Conservation (phyloP, 2,797 vertebrate species). For the Enteromius fasciolatus region DNA sequence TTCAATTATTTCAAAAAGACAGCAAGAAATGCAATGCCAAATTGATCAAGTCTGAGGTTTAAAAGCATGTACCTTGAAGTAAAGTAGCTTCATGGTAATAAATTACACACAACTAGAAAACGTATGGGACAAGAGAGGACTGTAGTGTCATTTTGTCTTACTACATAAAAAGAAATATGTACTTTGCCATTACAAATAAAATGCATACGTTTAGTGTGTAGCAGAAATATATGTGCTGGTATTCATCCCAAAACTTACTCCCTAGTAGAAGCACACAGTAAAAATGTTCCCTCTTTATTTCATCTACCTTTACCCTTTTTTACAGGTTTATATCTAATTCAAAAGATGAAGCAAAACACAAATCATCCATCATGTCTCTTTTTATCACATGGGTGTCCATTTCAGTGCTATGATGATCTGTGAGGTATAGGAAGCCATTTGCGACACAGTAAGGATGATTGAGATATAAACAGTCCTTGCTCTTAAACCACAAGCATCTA, state of each 20-base stretch:
- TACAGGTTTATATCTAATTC: conserved; percentile 13
- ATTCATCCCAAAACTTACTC: neutral
- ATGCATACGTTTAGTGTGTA: neutral
- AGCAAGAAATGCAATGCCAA: neutral
- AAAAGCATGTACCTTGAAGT: neutral
- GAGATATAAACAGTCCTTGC: conserved; percentile 44
- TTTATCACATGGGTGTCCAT: conserved; percentile 22
- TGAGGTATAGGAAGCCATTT: conserved; percentile 34
- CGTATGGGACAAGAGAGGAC: neutral
- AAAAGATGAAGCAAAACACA: conserved; percentile 27
- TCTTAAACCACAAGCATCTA: conserved; percentile 27
- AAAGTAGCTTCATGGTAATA: neutral
- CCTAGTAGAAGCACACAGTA: neutral
- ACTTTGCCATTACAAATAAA: neutral
- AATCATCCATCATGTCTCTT: conserved; percentile 6
- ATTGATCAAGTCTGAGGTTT: neutral
- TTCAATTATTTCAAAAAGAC: neutral
- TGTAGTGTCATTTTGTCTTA: neutral
- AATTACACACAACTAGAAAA: neutral
- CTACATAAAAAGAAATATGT: neutral
- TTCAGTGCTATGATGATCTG: conserved; percentile 19
- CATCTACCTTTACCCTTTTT: neutral
- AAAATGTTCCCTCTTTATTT: neutral
- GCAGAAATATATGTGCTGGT: neutral
- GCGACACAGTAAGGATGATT: conserved; percentile 21